phyloP scores from a whole-genome alignment of 1,140 invertebrate species.

The Conus ventricosus region DNA sequence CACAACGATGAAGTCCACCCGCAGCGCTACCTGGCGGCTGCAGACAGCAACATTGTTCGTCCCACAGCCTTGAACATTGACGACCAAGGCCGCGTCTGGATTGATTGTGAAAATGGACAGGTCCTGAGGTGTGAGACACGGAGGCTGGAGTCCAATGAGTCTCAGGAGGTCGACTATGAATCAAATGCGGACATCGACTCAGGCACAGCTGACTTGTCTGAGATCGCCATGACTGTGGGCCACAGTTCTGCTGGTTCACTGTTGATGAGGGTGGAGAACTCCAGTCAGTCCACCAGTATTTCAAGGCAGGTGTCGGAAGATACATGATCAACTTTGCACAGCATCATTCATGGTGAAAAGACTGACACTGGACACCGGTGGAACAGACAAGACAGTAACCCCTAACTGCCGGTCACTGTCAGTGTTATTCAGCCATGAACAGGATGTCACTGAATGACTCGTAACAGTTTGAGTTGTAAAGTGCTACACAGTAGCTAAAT shows the following conservation, averaged over 20 bases:
- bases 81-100: background rate
- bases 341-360: too few relatives aligned
- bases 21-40: constrained; percentile 26
- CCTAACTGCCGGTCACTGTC: too few relatives aligned
- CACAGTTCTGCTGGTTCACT: too few relatives aligned
- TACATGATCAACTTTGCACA: too few relatives aligned
- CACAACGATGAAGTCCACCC: background rate
- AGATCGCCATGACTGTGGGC: background rate
- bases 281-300: background rate
- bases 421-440: too few relatives aligned
- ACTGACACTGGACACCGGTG: too few relatives aligned
- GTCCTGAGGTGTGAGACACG: constrained; percentile 1
- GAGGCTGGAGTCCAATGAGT: background rate
- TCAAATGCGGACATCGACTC: background rate
- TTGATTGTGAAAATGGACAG: constrained; percentile 26
- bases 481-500: too few relatives aligned
- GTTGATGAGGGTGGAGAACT: background rate
- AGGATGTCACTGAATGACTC: too few relatives aligned
- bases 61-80: constrained; percentile 12
- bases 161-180: background rate
- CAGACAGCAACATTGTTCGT: constrained; percentile 1
- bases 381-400: too few relatives aligned
- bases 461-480: too few relatives aligned
- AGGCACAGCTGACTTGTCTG: background rate
- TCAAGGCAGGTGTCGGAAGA: background rate